A percentile compares a stretch with the other conserved stretches of the same genome.
These are phyloP conservation scores for Aphis gossypii DNA, from an alignment of 1,140 invertebrate genomes.

Conservation along the genomic window DNA sequence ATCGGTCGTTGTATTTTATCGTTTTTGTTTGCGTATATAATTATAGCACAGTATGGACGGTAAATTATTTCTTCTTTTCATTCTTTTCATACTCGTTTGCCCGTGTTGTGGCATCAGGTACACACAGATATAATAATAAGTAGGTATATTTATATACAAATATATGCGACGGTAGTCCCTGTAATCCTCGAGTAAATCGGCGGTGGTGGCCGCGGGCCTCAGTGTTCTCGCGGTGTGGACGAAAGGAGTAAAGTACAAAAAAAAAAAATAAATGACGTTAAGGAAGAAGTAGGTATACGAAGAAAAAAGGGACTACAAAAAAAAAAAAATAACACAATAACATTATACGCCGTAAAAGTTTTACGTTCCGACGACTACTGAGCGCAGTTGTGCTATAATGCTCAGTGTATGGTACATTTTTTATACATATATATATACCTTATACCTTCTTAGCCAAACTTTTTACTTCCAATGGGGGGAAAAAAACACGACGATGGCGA, in stretches of 20 bases:
- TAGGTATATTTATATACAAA: not conserved
- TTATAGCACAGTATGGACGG: not conserved
- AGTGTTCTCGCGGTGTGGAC: not conserved
- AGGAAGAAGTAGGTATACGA: not conserved
- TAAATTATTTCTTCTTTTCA: not conserved
- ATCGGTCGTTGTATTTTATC: not conserved
- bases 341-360: conserved; percentile 15
- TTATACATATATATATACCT: not conserved
- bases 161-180: not conserved
- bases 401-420: not conserved
- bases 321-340: conserved; percentile 23
- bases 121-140: not conserved
- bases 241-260: not conserved
- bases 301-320: not conserved
- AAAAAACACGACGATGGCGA: not conserved
- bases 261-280: not conserved
- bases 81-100: not conserved
- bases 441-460: not conserved
- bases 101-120: not conserved
- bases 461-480: conserved; percentile 12
- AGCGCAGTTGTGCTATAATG: not conserved
- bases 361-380: conserved; percentile 26
- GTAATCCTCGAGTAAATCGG: conserved; percentile 16
- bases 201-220: not conserved
- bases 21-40: not conserved